These are phyloP conservation scores for Holothuria scabra DNA, from an alignment of 53 echinoderm and acorn worm species.

Conservation along the genomic window DNA sequence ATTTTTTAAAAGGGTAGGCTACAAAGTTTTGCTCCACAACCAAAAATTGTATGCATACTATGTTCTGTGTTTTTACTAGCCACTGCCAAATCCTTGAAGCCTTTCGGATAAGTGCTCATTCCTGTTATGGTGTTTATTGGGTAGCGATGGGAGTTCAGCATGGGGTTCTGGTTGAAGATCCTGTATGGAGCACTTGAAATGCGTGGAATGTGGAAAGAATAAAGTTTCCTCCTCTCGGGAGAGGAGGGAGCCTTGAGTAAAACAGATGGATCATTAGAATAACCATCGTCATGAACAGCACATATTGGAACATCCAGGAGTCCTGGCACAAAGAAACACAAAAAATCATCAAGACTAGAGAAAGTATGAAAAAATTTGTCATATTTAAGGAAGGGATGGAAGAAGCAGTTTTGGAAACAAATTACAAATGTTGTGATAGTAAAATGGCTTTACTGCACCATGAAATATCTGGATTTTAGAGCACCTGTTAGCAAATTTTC, in stretches of 20 bases:
- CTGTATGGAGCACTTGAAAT: constrained; percentile 62
- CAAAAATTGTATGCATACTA: neutral
- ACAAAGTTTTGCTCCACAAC: neutral
- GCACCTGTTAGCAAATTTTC: no score
- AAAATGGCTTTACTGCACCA: neutral
- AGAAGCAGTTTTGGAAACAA: no score
- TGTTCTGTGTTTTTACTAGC: no score
- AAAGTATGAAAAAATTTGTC: no score
- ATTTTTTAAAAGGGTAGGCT: no score
- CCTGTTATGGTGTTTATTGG: constrained; percentile 94
- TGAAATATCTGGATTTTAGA: no score
- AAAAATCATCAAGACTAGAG: neutral
- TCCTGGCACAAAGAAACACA: constrained; percentile 59
- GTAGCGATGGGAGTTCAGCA: constrained; percentile 78
- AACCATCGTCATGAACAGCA: constrained; percentile 83
- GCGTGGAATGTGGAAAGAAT: constrained; percentile 72
- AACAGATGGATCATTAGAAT: constrained; percentile 2
- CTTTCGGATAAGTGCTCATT: constrained; percentile 84
- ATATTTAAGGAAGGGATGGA: no score
- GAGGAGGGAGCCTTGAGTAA: constrained; percentile 63
- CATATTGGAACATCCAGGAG: constrained; percentile 87
- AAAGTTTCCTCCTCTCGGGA: constrained; percentile 68
- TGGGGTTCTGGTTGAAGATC: constrained; percentile 83
- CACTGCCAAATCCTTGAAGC: constrained; percentile 68
- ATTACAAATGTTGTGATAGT: neutral